Evolutionary conservation across 2,888 invertebrate genomes (phyloP), one percentile per base, ranked within the genome.

Genomic region (Chaetogeoica ovagalla): DNA sequence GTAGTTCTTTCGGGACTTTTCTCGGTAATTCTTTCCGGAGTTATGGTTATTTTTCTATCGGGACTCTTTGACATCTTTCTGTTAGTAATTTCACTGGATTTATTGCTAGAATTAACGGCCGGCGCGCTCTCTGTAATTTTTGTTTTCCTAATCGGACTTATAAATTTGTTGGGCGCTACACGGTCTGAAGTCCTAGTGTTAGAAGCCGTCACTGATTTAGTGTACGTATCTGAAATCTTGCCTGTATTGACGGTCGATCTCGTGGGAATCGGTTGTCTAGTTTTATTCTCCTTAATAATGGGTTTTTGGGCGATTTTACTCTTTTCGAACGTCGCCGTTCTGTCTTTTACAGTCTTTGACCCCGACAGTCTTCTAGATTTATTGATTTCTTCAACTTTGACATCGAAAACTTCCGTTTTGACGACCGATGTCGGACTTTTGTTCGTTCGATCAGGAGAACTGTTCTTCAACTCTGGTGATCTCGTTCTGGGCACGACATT

Each of bases 281-380:
- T 57, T 57, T 43, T 75, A n/a, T 59, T 62, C 52, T 69, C 76
- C 48, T 69, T 77, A 5, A 9, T 77, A 5, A 9, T 30, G 1
- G 30, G 30, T 30, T 30, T 30, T 30, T 30, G 43, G 43, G 8
- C 43, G 43, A 9, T 48, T 13, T 86, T 21, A 86, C 85, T 81
- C 86, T 86, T 83, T 84, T 85, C 84, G 84, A 85, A 83, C 84
- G 86, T 37, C 81, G 85, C 82, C 69, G 84, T 82, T 85, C 85
- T 83, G 85, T 86, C 85, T 39, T 81, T 85, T 84, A 79, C 70
- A 52, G 43, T 57, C 23, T 71, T 79, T 13, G 79, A 63, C 15
- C 79, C 79, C 21, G 71, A 71, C 2, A 57, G 23, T 43, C 43
- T 70, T 57, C 63, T 52, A n/a, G 39, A n/a, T 55, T 55, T 79